These are phyloP conservation scores for Pelusios castaneus DNA, from an alignment of 2,113 vertebrate genomes.

Conservation along the genomic window DNA sequence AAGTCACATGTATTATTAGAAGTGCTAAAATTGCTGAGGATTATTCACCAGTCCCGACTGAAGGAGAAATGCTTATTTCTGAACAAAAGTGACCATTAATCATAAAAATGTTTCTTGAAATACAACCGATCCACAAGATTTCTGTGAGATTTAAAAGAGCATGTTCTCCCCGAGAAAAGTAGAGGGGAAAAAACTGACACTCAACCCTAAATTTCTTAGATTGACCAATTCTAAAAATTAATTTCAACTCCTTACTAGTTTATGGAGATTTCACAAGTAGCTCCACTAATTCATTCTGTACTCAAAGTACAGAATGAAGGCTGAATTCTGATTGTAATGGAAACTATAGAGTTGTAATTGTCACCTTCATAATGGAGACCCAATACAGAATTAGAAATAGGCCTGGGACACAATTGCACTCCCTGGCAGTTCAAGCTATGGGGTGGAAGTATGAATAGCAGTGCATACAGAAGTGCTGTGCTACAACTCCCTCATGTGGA, in stretches of 20 bases:
- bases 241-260: not conserved
- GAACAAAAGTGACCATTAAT: not conserved
- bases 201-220: no score
- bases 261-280: no score
- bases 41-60: not conserved
- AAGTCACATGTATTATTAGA: no score
- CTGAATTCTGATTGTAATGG: no score
- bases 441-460: no score
- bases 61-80: not conserved
- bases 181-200: not conserved
- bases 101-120: not conserved
- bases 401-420: not conserved
- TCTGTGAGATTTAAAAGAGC: not conserved
- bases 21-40: not conserved
- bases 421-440: no score
- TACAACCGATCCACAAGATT: not conserved
- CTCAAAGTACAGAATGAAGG: no score
- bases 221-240: not conserved
- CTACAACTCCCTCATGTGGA: no score
- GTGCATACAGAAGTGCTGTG: no score
- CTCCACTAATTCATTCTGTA: no score
- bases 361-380: no score
- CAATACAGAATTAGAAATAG: not conserved
- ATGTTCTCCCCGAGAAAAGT: not conserved
- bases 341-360: no score